phyloP scores from a whole-genome alignment of 1,140 invertebrate genomes.

The Lithobius niger region DNA sequence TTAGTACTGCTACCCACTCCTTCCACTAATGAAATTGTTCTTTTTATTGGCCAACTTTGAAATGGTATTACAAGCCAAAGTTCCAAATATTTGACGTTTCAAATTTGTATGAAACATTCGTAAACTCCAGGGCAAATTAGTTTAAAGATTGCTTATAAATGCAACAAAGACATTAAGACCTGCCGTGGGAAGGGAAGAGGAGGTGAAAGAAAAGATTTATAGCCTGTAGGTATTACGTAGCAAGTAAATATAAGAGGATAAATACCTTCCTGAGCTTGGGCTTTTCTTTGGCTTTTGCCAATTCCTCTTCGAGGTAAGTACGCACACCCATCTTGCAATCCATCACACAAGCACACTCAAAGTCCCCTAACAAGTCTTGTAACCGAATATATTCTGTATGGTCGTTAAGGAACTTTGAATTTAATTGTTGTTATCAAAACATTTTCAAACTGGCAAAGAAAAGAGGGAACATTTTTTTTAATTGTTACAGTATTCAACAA shows the following conservation, averaged over 20 bases:
- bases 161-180: neutral
- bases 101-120: too few species aligned
- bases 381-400: slow-evolving; percentile 59
- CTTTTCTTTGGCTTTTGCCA: slow-evolving; percentile 86
- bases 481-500: too few species aligned
- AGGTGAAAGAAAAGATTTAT: neutral
- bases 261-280: slow-evolving; percentile 72
- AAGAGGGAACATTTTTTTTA: too few species aligned
- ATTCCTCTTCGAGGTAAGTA: slow-evolving; percentile 87
- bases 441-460: too few species aligned
- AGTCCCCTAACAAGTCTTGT: slow-evolving; percentile 81
- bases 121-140: too few species aligned
- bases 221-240: neutral
- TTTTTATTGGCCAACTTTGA: too few species aligned
- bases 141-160: neutral
- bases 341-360: slow-evolving; percentile 85
- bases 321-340: slow-evolving; percentile 91
- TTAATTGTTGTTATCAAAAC: neutral
- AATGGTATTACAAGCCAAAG: too few species aligned
- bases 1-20: too few species aligned
- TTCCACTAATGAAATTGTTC: too few species aligned
- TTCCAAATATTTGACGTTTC: too few species aligned
- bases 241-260: neutral
- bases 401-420: neutral
- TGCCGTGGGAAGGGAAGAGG: neutral